Evolutionary conservation across 2,888 invertebrate species (phyloP).

Genomic region (Heliconius charithonia): DNA sequence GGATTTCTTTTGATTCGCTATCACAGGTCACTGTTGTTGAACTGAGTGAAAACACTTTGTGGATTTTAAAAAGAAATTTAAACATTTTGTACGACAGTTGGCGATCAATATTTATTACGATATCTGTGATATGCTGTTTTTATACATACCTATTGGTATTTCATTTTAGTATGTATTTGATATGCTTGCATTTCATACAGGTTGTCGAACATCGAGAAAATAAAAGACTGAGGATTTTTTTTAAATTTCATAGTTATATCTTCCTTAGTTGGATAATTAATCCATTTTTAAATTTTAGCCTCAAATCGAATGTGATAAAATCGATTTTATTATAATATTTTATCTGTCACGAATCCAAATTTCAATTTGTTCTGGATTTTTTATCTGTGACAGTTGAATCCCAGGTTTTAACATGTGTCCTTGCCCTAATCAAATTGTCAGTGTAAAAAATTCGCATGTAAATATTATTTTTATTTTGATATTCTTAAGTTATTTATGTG

Average conservation of each 20-base stretch:
- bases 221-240: conserved; percentile 77
- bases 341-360: conserved; percentile 55
- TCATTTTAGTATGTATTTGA: conserved; percentile 32
- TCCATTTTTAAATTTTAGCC: conserved; percentile 70
- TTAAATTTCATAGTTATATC: conserved; percentile 66
- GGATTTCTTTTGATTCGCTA: conserved; percentile 24
- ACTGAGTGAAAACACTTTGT: not conserved
- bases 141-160: conserved; percentile 31
- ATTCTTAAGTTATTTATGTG: conserved; percentile 81
- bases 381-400: conserved; percentile 67
- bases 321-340: conserved; percentile 69
- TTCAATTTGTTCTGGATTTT: conserved; percentile 54
- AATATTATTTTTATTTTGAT: conserved; percentile 67
- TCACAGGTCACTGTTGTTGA: conserved; percentile 36
- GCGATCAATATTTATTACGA: conserved; percentile 28
- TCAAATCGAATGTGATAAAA: conserved; percentile 72
- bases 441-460: conserved; percentile 73
- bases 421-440: conserved; percentile 61
- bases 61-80: not conserved
- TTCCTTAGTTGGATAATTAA: conserved; percentile 70
- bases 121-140: conserved; percentile 40
- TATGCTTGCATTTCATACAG: conserved; percentile 36
- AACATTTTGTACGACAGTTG: conserved; percentile 25
- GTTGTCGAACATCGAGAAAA: conserved; percentile 55
- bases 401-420: conserved; percentile 57